These are phyloP conservation scores for Tachina lurida DNA, from an alignment of 2,888 invertebrate species.

Conservation along the genomic window DNA sequence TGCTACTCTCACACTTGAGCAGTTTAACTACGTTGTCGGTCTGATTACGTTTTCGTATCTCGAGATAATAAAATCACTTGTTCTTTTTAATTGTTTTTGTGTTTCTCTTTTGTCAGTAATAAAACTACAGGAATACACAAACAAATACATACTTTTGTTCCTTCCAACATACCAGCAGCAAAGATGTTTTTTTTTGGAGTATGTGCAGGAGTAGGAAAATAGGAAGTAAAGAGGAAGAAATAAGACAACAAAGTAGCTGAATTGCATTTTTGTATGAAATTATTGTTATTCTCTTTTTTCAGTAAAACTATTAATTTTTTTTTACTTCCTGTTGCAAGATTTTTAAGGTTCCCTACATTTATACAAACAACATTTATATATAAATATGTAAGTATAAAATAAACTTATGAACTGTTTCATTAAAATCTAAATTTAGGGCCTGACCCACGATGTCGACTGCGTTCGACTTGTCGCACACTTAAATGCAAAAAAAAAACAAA, in stretches of 20 bases:
- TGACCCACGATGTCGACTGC: too few species aligned
- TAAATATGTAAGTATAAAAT: too few species aligned
- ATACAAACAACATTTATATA: too few species aligned
- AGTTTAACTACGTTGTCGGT: background rate
- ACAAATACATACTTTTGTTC: background rate
- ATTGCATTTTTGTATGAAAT: background rate
- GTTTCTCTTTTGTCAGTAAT: slow-evolving; percentile 38
- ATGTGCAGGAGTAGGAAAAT: background rate
- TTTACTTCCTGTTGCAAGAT: background rate
- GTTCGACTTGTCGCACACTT: too few species aligned
- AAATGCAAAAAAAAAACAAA: too few species aligned
- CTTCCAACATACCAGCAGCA: slow-evolving; percentile 10
- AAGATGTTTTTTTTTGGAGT: background rate
- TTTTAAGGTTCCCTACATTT: background rate
- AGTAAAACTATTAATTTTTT: background rate
- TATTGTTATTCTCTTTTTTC: background rate
- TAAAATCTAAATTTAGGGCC: too few species aligned
- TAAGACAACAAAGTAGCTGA: background rate
- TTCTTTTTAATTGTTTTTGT: slow-evolving; percentile 63
- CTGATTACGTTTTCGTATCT: slow-evolving; percentile 31
- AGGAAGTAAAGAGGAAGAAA: background rate
- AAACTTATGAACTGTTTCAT: too few species aligned
- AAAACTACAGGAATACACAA: background rate
- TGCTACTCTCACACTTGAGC: background rate
- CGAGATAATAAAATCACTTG: slow-evolving; percentile 64